Conservation (phyloP, 2,113 vertebrate genomes). For the Aramus guarauna region DNA sequence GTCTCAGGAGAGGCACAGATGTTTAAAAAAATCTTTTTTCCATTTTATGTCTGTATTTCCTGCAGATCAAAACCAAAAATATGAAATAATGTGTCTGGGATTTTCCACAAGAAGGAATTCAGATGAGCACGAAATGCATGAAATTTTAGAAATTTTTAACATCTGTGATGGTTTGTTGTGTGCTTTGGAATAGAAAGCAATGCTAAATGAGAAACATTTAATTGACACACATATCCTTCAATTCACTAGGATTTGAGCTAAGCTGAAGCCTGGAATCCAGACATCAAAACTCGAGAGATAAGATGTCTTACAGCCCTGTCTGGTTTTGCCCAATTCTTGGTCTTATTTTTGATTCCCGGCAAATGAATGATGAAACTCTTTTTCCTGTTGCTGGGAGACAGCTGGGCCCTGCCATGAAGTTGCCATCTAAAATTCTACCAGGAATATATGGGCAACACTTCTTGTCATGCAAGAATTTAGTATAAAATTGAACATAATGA, state of each 20-base stretch:
- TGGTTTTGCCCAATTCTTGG: background rate
- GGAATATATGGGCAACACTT: background rate
- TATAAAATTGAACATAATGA: background rate
- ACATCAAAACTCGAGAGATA: background rate
- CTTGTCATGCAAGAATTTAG: background rate
- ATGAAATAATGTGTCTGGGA: background rate
- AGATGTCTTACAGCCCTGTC: background rate
- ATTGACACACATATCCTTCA: background rate
- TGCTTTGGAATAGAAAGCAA: background rate
- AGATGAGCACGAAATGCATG: background rate
- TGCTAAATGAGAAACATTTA: background rate
- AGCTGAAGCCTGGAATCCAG: background rate
- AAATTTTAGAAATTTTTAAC: background rate
- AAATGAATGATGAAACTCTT: background rate
- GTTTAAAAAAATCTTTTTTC: background rate
- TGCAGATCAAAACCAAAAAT: background rate
- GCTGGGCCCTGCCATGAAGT: background rate
- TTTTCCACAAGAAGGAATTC: background rate
- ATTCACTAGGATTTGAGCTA: background rate
- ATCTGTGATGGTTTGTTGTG: background rate
- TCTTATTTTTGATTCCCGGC: background rate
- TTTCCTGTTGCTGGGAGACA: background rate
- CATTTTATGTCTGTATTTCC: background rate
- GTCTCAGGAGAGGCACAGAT: background rate
- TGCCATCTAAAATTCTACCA: background rate